These are phyloP conservation scores for Lasius platythorax DNA, from an alignment of 2,888 invertebrate species.

Conservation along the genomic window DNA sequence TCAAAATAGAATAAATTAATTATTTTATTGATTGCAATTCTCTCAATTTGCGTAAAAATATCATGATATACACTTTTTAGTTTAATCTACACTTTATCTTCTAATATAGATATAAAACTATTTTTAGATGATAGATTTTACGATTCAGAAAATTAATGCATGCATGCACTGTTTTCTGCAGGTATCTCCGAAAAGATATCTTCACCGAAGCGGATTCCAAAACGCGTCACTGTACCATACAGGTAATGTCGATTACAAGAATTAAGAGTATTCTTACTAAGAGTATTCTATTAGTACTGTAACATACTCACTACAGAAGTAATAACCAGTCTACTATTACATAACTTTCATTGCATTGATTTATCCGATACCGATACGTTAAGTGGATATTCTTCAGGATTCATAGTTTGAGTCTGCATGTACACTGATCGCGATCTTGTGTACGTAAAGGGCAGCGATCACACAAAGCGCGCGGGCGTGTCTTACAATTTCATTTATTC, in stretches of 20 bases:
- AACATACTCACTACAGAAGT: constrained; percentile 78
- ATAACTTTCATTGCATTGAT: constrained; percentile 67
- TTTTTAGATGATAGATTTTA: background rate
- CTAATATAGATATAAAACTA: background rate
- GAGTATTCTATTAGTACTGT: constrained; percentile 76
- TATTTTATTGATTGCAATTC: background rate
- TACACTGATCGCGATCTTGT: constrained; percentile 47
- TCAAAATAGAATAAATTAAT: background rate
- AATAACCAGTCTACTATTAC: constrained; percentile 61
- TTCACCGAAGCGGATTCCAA: constrained; percentile 62
- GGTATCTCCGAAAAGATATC: constrained; percentile 65
- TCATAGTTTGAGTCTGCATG: constrained; percentile 55
- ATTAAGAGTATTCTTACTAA: constrained; percentile 77
- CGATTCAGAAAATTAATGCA: background rate
- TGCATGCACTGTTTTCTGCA: constrained; percentile 15
- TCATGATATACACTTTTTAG: background rate
- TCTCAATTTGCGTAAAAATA: background rate
- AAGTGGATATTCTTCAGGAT: constrained; percentile 61
- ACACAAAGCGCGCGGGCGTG: background rate
- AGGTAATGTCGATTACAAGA: constrained; percentile 77
- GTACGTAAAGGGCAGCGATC: constrained; percentile 36
- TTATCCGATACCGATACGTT: constrained; percentile 74
- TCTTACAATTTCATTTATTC: constrained; percentile 21
- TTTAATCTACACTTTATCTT: background rate
- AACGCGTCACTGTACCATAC: constrained; percentile 78